Conservation (phyloP, 2,113 vertebrate genomes). For the Hirundichthys speculiger region DNA sequence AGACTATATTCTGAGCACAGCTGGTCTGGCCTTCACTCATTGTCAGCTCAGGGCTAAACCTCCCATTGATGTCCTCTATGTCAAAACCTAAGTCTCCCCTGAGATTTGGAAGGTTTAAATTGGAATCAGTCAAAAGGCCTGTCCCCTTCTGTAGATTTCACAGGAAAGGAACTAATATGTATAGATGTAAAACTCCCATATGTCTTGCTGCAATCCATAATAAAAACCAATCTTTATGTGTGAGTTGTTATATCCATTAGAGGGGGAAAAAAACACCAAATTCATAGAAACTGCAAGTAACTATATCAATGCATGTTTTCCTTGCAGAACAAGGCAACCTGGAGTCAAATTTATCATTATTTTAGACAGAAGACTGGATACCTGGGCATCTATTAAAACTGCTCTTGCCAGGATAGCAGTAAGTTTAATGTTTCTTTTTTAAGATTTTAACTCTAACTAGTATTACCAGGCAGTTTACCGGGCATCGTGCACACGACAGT, state of each 20-base stretch:
- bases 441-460: too few relatives aligned
- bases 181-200: background rate
- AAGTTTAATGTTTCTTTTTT: slow-evolving; percentile 68
- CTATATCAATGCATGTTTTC: slow-evolving; percentile 9
- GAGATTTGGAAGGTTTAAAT: background rate
- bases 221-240: too few relatives aligned
- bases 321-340: slow-evolving; percentile 85
- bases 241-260: background rate
- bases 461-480: too few relatives aligned
- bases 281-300: background rate
- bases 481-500: too few relatives aligned
- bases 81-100: slow-evolving; percentile 15
- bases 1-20: slow-evolving; percentile 66
- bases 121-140: background rate
- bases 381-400: slow-evolving; percentile 94
- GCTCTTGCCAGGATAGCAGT: slow-evolving; percentile 92
- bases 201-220: too few relatives aligned
- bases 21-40: slow-evolving; percentile 32
- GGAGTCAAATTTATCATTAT: slow-evolving; percentile 93
- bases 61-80: slow-evolving; percentile 33
- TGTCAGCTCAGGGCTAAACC: slow-evolving; percentile 31
- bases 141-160: background rate
- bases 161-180: background rate
- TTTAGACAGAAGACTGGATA: slow-evolving; percentile 94
- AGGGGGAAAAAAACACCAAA: background rate